phyloP scores from a whole-genome alignment of 2,797 vertebrate species.

The Apogon hyalosoma region DNA sequence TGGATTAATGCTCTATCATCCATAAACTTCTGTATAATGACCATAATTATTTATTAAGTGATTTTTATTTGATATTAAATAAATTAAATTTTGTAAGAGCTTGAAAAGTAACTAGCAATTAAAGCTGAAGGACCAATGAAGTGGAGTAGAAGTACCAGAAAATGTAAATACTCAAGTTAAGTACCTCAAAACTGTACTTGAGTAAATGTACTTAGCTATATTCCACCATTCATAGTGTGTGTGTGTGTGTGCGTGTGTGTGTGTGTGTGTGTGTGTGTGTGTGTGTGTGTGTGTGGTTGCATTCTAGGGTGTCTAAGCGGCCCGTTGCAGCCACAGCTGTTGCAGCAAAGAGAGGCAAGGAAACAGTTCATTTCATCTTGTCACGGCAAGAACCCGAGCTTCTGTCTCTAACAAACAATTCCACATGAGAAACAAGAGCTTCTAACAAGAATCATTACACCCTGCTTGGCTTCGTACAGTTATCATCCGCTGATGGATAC shows the following conservation, averaged over 20 bases:
- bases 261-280: conserved; percentile 4
- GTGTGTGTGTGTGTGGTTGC: conserved; percentile 2
- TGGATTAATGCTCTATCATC: too few species aligned
- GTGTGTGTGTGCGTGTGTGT: conserved; percentile 3
- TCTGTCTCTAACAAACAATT: conserved; percentile 56
- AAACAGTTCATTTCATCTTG: conserved; percentile 45
- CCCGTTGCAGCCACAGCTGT: conserved; percentile 49
- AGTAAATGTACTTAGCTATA: too few species aligned
- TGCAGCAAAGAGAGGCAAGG: conserved; percentile 45
- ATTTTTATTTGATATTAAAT: too few species aligned
- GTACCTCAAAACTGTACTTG: too few species aligned
- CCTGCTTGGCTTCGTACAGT: neutral
- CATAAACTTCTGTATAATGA: too few species aligned
- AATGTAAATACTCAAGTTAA: too few species aligned
- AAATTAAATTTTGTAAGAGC: too few species aligned
- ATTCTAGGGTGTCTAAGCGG: conserved; percentile 3
- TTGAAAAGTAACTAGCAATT: too few species aligned
- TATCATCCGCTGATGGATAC: neutral
- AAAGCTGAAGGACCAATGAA: too few species aligned
- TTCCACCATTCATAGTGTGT: neutral
- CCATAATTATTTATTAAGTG: too few species aligned
- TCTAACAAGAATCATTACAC: conserved; percentile 56
- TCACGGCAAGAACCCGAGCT: conserved; percentile 38
- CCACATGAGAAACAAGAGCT: conserved; percentile 55
- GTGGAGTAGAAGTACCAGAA: too few species aligned